These are phyloP conservation scores for Akabosia matsudoensis DNA, from an alignment of 1,140 invertebrate species.

Conservation along the genomic window DNA sequence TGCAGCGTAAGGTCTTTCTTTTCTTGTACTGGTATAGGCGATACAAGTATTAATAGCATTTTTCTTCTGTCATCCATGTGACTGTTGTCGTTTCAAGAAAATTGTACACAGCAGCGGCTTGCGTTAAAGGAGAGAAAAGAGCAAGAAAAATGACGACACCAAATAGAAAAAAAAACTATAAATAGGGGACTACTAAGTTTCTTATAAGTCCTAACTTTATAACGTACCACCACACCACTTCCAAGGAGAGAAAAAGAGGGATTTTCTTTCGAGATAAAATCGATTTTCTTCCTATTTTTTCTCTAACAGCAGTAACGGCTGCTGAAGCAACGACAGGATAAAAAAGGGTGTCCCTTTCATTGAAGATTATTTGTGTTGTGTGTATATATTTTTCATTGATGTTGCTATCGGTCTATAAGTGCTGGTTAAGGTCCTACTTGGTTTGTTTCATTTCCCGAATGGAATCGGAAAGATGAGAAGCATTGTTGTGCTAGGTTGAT, in stretches of 20 bases:
- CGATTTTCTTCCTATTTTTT: neutral
- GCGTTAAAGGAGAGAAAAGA: slow-evolving; percentile 9
- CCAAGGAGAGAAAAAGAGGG: slow-evolving; percentile 18
- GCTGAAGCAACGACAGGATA: neutral
- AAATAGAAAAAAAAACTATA: no score
- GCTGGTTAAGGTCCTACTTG: neutral
- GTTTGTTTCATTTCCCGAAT: neutral
- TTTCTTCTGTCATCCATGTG: neutral
- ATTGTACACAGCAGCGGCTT: neutral
- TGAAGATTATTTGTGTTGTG: neutral
- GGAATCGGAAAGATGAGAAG: neutral
- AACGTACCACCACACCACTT: neutral
- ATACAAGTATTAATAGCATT: neutral
- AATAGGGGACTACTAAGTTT: slow-evolving; percentile 12
- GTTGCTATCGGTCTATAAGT: neutral
- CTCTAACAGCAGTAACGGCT: neutral
- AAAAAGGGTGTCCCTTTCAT: neutral
- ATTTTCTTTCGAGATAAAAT: slow-evolving; percentile 23
- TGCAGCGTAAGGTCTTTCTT: neutral
- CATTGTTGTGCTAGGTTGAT: no score
- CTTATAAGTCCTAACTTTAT: neutral
- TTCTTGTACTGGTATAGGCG: neutral
- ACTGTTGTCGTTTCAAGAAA: neutral
- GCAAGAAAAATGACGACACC: slow-evolving; percentile 12
- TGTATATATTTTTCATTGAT: neutral